Percentiles rank a stretch among this genome's conserved stretches.
Conservation (phyloP, 2,888 invertebrate species). For the Idaea aversata region DNA sequence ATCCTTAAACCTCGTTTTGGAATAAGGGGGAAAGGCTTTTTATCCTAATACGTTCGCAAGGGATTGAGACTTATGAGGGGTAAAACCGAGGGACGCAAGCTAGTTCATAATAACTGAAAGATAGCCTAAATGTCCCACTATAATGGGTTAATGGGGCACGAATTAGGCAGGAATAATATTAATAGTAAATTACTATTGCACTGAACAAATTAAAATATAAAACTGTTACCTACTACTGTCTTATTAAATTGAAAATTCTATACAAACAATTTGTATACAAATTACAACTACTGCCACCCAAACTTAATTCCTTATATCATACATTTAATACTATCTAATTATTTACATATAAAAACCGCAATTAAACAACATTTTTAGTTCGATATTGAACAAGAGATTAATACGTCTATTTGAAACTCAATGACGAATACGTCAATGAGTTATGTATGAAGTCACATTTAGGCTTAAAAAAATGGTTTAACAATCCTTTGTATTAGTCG, state of each 20-base stretch:
- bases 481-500: neutral
- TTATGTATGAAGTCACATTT: neutral
- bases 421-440: neutral
- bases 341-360: neutral
- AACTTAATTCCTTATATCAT: neutral
- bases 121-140: too few relatives aligned
- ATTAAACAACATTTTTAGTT: neutral
- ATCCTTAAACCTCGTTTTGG: too few relatives aligned
- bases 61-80: too few relatives aligned
- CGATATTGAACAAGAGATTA: neutral
- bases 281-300: neutral
- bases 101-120: too few relatives aligned
- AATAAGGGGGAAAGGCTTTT: too few relatives aligned
- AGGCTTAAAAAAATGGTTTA: neutral
- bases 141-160: too few relatives aligned
- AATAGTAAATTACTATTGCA: neutral
- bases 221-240: neutral
- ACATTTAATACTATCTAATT: neutral
- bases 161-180: neutral
- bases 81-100: too few relatives aligned
- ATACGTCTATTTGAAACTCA: neutral
- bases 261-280: neutral
- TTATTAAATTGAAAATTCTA: neutral
- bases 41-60: too few relatives aligned
- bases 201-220: neutral